Evolutionary conservation across 2,113 vertebrate species (phyloP), one percentile per base, ranked within the genome.

Genomic region (Lasiurus cinereus): DNA sequence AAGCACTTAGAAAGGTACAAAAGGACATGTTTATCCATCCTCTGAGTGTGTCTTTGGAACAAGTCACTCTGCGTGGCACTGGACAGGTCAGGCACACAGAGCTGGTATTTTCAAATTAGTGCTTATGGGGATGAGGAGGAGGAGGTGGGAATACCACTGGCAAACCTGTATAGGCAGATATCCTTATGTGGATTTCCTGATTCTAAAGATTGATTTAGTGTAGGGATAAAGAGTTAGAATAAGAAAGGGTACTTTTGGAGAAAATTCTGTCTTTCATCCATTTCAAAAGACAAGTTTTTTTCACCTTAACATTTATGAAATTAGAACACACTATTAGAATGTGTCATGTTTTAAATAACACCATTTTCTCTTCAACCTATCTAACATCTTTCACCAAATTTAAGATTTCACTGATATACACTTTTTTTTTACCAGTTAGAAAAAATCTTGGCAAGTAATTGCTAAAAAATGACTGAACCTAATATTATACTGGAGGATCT

Each of bases 281-380:
- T 83, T 93, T 43, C 76, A 87, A 83, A 21, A 78, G 43, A 24
- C 54, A 78, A 56, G 1, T 91, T 67, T 21, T 29, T 46, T 91
- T 90, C 36, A n/a, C 59, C 21, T 78, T 89, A 85, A 94, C 31
- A 77, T 79, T 84, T 83, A 27, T 76, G 56, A 79, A 88, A 91
- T 80, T 72, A 62, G 50, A 86, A 56, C 84, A 74, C 16, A 69
- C 91, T 91, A 8, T 54, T 39, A 69, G 29, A 83, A 33, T 62
- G 8, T 85, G 3, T 52, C 19, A 24, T 64, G 8, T 84, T 78
- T 92, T 92, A 94, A 74, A 74, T 90, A 54, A 19, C 15, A 27
- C 3, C 48, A 86, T 62, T 89, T 88, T 39, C 82, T 93, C 56
- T 27, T 85, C 67, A 64, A 14, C 14, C 15, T 12, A 27, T 74